Evolutionary conservation across 92 coral and sea anemone genomes (phyloP).

Genomic region (Pocillopora meandrina): DNA sequence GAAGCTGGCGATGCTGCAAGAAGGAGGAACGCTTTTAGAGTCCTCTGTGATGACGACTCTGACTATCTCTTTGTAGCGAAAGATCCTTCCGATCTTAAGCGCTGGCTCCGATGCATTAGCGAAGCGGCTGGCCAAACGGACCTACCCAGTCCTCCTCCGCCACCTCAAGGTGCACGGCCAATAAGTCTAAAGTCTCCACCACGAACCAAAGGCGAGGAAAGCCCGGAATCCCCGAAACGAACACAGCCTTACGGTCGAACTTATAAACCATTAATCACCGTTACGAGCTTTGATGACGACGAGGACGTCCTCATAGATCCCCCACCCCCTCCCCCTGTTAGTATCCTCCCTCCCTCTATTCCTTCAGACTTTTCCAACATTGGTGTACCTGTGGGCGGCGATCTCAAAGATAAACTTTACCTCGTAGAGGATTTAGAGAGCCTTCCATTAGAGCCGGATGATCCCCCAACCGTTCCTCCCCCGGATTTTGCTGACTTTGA

Average conservation of each 20-base stretch:
- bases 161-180: constrained; percentile 11
- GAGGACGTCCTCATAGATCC: constrained; percentile 59
- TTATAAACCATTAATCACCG: constrained; percentile 70
- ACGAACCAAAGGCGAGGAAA: background rate
- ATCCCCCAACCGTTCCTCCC: constrained; percentile 65
- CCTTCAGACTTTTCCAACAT: constrained; percentile 28
- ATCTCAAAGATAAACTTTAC: constrained; percentile 14
- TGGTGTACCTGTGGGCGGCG: background rate
- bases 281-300: constrained; percentile 78
- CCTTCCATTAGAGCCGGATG: constrained; percentile 51
- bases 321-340: constrained; percentile 64
- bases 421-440: constrained; percentile 46
- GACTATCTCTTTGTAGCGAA: constrained; percentile 78
- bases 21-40: constrained; percentile 68
- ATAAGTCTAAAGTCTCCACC: constrained; percentile 4
- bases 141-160: constrained; percentile 58
- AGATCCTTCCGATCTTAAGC: constrained; percentile 60
- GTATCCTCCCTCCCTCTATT: constrained; percentile 48
- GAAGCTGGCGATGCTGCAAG: constrained; percentile 58
- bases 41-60: constrained; percentile 73
- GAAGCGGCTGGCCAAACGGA: constrained; percentile 33
- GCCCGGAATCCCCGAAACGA: constrained; percentile 17
- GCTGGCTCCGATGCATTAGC: constrained; percentile 68
- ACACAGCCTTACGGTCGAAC: constrained; percentile 14
- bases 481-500: constrained; percentile 65